Percentiles rank a stretch among this genome's conserved stretches.
Evolutionary conservation across 2,113 vertebrate genomes (phyloP).

Genomic region (Candoia aspera): DNA sequence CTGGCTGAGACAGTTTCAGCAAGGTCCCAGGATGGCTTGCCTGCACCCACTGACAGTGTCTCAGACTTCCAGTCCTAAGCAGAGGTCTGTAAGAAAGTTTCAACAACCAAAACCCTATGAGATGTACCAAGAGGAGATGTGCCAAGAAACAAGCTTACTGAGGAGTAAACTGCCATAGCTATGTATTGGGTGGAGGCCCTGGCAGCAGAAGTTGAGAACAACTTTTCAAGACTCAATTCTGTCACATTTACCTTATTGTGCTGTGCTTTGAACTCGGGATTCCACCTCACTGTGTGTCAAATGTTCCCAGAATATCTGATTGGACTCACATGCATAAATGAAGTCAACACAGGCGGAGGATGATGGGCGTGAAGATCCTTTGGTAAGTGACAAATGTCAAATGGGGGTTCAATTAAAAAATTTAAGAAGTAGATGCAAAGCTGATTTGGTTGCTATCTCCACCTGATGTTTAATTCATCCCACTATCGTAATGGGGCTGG

Average conservation of each 20-base stretch:
- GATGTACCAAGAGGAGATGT: not conserved
- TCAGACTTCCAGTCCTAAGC: not conserved
- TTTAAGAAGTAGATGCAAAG: no score
- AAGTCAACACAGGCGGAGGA: no score
- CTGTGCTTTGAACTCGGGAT: not conserved
- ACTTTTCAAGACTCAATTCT: not conserved
- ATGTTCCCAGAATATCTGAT: no score
- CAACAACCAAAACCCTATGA: not conserved
- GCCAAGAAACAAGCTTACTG: not conserved
- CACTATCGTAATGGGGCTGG: no score
- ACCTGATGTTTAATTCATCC: no score
- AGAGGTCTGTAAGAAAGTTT: not conserved
- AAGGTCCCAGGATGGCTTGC: not conserved
- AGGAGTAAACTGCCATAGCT: not conserved
- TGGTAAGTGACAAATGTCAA: no score
- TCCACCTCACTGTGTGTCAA: not conserved
- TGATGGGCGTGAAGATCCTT: no score
- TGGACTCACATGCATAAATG: no score
- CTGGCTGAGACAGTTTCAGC: not conserved
- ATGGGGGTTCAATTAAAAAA: no score
- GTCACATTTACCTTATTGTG: not conserved
- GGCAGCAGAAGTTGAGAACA: not conserved
- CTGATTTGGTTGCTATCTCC: no score
- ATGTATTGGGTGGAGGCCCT: not conserved
- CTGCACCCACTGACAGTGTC: not conserved